Percentiles rank a stretch among this genome's conserved stretches.
phyloP scores from a whole-genome alignment of 2,113 vertebrate species.

The Stegastes partitus region DNA sequence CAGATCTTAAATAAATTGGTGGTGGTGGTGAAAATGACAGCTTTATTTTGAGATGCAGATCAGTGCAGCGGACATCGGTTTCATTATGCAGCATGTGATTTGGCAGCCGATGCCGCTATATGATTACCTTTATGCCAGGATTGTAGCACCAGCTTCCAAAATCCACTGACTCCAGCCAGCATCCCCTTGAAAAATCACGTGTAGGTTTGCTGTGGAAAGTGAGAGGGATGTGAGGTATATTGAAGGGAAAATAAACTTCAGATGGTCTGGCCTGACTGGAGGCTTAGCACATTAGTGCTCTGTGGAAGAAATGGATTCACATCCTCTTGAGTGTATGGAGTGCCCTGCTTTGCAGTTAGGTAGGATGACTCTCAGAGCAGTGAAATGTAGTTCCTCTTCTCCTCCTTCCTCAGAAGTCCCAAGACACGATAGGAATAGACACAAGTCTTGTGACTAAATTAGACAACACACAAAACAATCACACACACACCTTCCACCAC shows the following conservation, averaged over 20 bases:
- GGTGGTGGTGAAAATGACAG: not conserved
- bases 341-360: constrained; percentile 53
- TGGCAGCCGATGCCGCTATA: not conserved
- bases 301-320: constrained; percentile 73
- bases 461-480: constrained; percentile 32
- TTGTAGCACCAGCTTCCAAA: constrained; percentile 19
- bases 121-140: constrained; percentile 35
- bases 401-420: constrained; percentile 47
- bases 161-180: constrained; percentile 34
- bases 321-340: constrained; percentile 60
- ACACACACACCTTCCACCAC: constrained; percentile 42
- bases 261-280: constrained; percentile 37
- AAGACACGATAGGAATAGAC: constrained; percentile 64
- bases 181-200: constrained; percentile 35
- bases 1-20: constrained; percentile 50
- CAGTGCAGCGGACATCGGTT: constrained; percentile 10
- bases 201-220: constrained; percentile 61
- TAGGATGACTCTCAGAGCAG: constrained; percentile 54
- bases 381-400: constrained; percentile 61
- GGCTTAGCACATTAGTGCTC: constrained; percentile 74
- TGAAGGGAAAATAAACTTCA: constrained; percentile 59
- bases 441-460: constrained; percentile 65
- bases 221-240: constrained; percentile 46
- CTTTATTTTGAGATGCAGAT: constrained; percentile 21
- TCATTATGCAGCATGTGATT: constrained; percentile 42